Evolutionary conservation across 2,797 vertebrate species (phyloP).

Genomic region (Squalus acanthias): DNA sequence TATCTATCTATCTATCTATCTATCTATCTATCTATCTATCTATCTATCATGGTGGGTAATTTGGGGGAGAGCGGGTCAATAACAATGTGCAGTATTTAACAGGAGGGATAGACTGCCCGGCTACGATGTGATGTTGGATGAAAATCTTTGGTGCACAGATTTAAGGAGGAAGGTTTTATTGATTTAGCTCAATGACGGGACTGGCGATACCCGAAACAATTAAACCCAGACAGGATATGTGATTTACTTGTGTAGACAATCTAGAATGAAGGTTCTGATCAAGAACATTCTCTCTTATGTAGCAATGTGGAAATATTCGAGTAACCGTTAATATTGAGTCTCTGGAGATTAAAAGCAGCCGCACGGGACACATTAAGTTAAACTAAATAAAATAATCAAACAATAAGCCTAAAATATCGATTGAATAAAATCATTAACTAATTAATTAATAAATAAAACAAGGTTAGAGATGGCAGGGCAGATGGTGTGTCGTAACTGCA

Average conservation of each 20-base stretch:
- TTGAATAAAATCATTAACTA: too few species aligned
- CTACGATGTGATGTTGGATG: background rate
- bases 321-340: background rate
- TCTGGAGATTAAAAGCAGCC: background rate
- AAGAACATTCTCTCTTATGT: background rate
- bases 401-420: too few species aligned
- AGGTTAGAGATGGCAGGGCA: too few species aligned
- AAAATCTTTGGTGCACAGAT: background rate
- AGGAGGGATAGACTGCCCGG: background rate
- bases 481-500: too few species aligned
- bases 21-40: too few species aligned
- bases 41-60: too few species aligned
- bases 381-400: too few species aligned
- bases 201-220: background rate
- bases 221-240: background rate
- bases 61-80: background rate
- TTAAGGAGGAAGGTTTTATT: background rate
- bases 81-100: background rate
- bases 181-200: background rate
- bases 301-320: background rate
- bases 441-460: too few species aligned
- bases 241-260: background rate
- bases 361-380: too few species aligned
- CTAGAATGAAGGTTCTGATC: background rate
- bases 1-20: background rate